These are phyloP conservation scores for Hecatera dysodea DNA, from an alignment of 2,888 invertebrate genomes.

Conservation along the genomic window DNA sequence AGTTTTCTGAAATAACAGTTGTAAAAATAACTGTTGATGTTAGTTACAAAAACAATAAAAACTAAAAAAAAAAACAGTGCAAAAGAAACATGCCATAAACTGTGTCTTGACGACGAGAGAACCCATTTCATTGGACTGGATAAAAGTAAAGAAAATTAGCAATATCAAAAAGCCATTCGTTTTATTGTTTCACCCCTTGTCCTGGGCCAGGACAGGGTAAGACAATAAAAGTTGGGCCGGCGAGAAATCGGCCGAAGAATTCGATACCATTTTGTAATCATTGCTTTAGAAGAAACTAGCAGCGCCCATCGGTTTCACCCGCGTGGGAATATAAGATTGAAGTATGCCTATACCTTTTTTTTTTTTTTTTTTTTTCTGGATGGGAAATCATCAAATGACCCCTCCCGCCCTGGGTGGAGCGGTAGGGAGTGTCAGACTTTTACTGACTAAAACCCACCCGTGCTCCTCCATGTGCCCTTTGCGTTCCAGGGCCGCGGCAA, in stretches of 20 bases:
- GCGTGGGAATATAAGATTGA: no score
- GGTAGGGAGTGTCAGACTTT: no score
- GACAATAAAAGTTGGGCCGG: constrained; percentile 51
- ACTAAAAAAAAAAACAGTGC: constrained; percentile 14
- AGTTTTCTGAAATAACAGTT: background rate
- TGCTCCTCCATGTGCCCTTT: no score
- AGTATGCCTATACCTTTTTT: no score
- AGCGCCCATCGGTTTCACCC: no score
- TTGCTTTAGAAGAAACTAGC: background rate
- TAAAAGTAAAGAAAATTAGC: constrained; percentile 54
- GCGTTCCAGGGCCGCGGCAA: no score
- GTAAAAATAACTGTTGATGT: no score
- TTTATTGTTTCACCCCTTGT: constrained; percentile 59
- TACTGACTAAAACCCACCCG: no score
- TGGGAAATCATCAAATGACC: no score
- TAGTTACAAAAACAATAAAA: constrained; percentile 6
- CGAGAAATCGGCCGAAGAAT: constrained; percentile 31
- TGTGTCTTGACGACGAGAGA: constrained; percentile 6
- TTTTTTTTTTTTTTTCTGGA: no score
- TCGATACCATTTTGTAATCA: constrained; percentile 27
- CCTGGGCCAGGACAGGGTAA: constrained; percentile 39
- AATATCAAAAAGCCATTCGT: constrained; percentile 57
- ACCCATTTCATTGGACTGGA: constrained; percentile 31
- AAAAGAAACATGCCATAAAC: constrained; percentile 1
- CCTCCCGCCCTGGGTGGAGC: no score